Evolutionary conservation across 2,888 invertebrate genomes (phyloP), one percentile per base, ranked within the genome.

Genomic region (Elmis aenea): DNA sequence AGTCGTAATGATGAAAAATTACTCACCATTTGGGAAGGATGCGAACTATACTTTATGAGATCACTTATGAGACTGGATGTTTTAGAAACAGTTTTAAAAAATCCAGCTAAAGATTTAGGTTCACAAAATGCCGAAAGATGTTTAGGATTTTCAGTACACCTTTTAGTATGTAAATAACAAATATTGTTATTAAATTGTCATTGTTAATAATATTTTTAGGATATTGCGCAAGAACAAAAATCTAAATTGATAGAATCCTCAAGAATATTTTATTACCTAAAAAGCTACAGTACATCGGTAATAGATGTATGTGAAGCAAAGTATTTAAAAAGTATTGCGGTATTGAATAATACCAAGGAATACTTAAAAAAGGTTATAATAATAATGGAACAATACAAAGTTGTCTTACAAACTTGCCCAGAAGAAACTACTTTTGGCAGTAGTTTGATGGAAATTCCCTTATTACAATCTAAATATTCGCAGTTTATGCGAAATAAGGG

Each of bases 101-200:
- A 79, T 1, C 85, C 87, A 0, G 79, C 84, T 13, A 75, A 81
- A 50, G 93, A 94, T 54, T 67, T 95, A 26, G 89, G 90, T 1
- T 69, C 80, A 1, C 81, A 79, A 28, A 87, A 88, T 53, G 77
- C 88, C 29, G 91, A 93, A 52, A 75, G 92, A 30, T 86, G 91
- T 55, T 82, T 81, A 62, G 96, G 96, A 26, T 92, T 84, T 61
- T 76, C 87, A 0, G 77, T 81, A 10, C 85, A 93, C 54, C 68
- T 94, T 23, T 73, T 88, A 74, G 78, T 81, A 67, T 66, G 59
- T 46, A 20, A 26, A n/a, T n/a, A n/a, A n/a, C n/a, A n/a, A n/a
- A n/a, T n/a, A n/a, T 26, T 9, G 10, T 4, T n/a, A 9, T 31
- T 26, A 21, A 22, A 11, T 39, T 33, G 31, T 21, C 12, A 20